Conservation (phyloP, 2,113 vertebrate genomes). For the Chaenocephalus aceratus region DNA sequence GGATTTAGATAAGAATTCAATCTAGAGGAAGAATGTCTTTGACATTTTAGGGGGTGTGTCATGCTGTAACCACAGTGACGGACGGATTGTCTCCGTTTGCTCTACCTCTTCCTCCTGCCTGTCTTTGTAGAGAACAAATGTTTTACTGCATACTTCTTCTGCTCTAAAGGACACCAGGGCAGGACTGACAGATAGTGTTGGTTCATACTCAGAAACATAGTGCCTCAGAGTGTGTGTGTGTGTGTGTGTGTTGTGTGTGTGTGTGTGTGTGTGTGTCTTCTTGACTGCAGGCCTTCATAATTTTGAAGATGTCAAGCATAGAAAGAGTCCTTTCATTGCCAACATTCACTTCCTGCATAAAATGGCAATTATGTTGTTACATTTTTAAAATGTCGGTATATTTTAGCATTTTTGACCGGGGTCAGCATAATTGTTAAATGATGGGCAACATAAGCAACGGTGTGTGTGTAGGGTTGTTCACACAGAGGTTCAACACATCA, state of each 20-base stretch:
- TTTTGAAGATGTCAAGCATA: not conserved
- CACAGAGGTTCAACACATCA: no score
- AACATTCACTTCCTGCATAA: not conserved
- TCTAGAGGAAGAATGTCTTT: not conserved
- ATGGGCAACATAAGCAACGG: not conserved
- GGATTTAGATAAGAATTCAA: not conserved
- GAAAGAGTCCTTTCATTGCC: not conserved
- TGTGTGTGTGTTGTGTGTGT: not conserved
- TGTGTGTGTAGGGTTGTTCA: no score
- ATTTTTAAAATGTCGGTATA: not conserved
- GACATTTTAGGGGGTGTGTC: not conserved
- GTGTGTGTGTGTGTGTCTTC: not conserved
- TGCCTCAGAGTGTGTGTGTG: not conserved
- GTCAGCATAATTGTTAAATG: not conserved
- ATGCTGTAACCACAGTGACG: not conserved
- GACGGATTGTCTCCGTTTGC: not conserved
- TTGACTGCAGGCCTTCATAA: not conserved
- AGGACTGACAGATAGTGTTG: not conserved
- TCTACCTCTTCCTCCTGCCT: slow-evolving; percentile 31
- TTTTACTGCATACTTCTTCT: slow-evolving; percentile 22
- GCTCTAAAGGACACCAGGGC: not conserved
- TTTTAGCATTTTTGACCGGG: not conserved
- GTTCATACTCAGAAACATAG: not conserved
- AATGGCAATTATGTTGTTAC: no score
- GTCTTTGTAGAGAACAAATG: slow-evolving; percentile 24